Base-by-base conservation (phyloP, 1,140 invertebrate species). In the Muscidifurax raptorellus region DNA sequence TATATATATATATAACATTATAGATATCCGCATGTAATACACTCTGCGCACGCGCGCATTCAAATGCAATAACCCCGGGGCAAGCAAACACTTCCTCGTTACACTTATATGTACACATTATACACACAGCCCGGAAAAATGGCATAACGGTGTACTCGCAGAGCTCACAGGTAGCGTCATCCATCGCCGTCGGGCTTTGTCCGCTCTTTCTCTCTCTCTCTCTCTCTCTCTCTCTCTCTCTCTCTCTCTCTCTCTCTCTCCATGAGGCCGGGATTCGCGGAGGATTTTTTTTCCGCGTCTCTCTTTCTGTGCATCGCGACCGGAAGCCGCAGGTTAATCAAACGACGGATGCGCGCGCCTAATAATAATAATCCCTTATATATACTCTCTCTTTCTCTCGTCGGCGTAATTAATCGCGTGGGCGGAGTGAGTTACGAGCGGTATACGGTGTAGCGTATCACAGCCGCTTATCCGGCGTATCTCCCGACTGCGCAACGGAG, bases 321-420 rank as follows among this genome's bases (percentile, higher is more conserved):
- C 81, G 81, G 81, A 83, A 83, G 81, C 59, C 40, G 10, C 36
- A 27, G 64, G 22, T 83, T 83, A 78, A 78, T 83, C 82, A 83
- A 78, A 83, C 75, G 75, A 77, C 82, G 75, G 82, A 83, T 83
- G 44, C 44, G 36, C 44, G 36, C 5, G 30, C 30, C 82, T 83
- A 83, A 83, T 83, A 83, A 83, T 59, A 59, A 59, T 59, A 59
- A 59, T 59, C 52, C 52, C 52, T 52, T 13, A 32, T 32, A 6
- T 5, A 6, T 0, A 15, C 47, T 52, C 47, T 52, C 47, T 52
- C 47, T 52, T 13, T 82, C 82, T 6, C 69, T 13, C 69, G 6
- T 7, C n/a, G 64, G 64, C 59, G 75, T 80, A 84, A 84, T 84
- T 84, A 84, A 84, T 84, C 77, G 64, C 77, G 83, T 74, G 77